Conservation (phyloP, 2,888 invertebrate genomes). For the Melinopterus prodromus region DNA sequence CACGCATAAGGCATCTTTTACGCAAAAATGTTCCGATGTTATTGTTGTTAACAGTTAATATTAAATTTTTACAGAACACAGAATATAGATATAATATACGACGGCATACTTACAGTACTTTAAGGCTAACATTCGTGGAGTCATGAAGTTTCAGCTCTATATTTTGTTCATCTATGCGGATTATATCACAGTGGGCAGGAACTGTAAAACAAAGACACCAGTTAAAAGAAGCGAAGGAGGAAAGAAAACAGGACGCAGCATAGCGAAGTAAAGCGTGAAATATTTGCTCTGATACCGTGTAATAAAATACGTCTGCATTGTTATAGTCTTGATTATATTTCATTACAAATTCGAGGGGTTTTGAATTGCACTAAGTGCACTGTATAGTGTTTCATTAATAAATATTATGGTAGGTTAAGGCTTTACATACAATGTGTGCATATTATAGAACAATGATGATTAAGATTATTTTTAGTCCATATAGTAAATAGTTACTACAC, state of each 20-base stretch:
- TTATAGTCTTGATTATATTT: neutral
- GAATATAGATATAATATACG: neutral
- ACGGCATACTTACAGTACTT: constrained; percentile 33
- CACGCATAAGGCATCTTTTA: no score
- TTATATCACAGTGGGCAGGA: constrained; percentile 54
- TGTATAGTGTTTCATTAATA: neutral
- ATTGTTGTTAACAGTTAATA: no score
- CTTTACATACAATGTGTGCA: no score
- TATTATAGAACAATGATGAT: no score
- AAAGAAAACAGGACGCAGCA: constrained; percentile 9
- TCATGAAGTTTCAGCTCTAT: constrained; percentile 67
- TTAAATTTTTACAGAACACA: neutral
- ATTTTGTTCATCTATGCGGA: constrained; percentile 65
- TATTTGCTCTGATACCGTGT: neutral
- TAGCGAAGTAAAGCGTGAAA: neutral
- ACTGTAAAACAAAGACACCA: constrained; percentile 43
- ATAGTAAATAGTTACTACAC: no score
- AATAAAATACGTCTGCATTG: neutral
- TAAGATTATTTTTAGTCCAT: no score
- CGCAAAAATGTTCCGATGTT: neutral
- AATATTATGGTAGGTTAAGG: neutral
- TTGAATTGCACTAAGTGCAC: neutral
- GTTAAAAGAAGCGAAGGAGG: constrained; percentile 7
- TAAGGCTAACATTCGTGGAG: constrained; percentile 55
- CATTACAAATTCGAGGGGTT: neutral